Conservation (phyloP, 37 sponge, comb jelly and placozoan species). For the Theonella swinhoei region DNA sequence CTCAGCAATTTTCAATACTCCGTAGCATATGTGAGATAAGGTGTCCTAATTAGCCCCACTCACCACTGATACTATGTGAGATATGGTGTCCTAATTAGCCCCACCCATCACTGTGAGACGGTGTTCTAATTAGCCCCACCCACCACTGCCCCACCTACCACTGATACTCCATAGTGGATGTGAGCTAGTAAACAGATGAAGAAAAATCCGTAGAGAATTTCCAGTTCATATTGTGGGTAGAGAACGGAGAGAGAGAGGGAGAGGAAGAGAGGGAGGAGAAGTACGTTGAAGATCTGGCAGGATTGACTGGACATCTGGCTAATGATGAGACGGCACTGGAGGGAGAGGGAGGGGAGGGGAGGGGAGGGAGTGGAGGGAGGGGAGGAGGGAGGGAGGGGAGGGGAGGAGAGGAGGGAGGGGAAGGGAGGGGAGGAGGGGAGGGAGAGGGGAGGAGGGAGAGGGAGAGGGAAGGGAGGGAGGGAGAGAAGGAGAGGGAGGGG, state of each 20-base stretch:
- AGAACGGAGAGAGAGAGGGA: constrained; percentile 43
- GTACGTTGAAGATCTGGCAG: constrained; percentile 59
- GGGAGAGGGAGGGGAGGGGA: background rate
- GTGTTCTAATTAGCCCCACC: too few relatives aligned
- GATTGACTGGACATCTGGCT: constrained; percentile 70
- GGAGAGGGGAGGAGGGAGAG: constrained; percentile 39
- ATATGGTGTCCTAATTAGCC: too few relatives aligned
- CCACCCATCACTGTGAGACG: too few relatives aligned
- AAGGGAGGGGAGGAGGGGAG: constrained; percentile 35
- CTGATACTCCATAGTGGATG: constrained; percentile 71
- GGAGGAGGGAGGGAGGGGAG: background rate
- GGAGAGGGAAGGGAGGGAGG: constrained; percentile 19
- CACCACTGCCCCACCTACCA: constrained; percentile 71
- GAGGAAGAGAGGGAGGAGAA: constrained; percentile 43
- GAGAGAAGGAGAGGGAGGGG: background rate
- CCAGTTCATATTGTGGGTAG: constrained; percentile 55
- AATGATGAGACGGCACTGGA: constrained; percentile 86
- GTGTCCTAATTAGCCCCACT: constrained; percentile 1
- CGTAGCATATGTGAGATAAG: too few relatives aligned
- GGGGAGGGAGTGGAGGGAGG: background rate
- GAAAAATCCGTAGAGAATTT: constrained; percentile 35
- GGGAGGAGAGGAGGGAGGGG: constrained; percentile 18
- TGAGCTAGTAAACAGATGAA: constrained; percentile 40
- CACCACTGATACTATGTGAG: too few relatives aligned
- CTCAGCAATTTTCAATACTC: background rate